A percentile compares a stretch with the other conserved stretches of the same genome.
These are phyloP conservation scores for Chionis minor DNA, from an alignment of 2,113 vertebrate species.

Conservation along the genomic window DNA sequence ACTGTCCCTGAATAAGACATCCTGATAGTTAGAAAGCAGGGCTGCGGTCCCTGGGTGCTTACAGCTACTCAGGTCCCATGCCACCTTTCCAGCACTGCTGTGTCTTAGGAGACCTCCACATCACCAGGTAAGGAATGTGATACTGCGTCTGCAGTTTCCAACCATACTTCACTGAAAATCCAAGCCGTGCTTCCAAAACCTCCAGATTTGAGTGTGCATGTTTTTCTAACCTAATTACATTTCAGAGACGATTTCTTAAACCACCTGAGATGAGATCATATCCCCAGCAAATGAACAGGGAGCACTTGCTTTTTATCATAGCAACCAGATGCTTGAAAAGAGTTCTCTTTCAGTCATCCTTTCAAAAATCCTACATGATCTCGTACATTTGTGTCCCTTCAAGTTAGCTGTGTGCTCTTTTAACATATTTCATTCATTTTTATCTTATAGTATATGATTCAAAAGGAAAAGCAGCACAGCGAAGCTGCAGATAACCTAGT, in stretches of 20 bases:
- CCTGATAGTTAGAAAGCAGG: background rate
- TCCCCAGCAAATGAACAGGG: conserved; percentile 12
- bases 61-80: background rate
- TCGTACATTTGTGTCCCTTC: conserved; percentile 54
- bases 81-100: background rate
- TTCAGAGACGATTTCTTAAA: conserved; percentile 37
- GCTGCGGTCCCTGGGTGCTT: background rate
- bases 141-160: background rate
- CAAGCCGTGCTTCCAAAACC: background rate
- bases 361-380: conserved; percentile 43
- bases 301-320: conserved; percentile 37
- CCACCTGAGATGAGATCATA: conserved; percentile 58
- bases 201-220: background rate
- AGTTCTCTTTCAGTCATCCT: conserved; percentile 32
- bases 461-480: conserved; percentile 11
- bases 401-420: conserved; percentile 21
- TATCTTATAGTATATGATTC: conserved; percentile 28
- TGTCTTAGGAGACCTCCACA: background rate
- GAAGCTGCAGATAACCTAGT: conserved; percentile 13
- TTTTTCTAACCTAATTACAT: conserved; percentile 52
- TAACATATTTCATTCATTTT: conserved; percentile 48
- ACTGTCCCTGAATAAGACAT: background rate
- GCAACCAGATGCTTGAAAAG: conserved; percentile 36
- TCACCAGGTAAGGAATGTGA: background rate
- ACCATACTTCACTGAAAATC: background rate